phyloP scores from a whole-genome alignment of 2,797 vertebrate species.

The Tachyglossus aculeatus region DNA sequence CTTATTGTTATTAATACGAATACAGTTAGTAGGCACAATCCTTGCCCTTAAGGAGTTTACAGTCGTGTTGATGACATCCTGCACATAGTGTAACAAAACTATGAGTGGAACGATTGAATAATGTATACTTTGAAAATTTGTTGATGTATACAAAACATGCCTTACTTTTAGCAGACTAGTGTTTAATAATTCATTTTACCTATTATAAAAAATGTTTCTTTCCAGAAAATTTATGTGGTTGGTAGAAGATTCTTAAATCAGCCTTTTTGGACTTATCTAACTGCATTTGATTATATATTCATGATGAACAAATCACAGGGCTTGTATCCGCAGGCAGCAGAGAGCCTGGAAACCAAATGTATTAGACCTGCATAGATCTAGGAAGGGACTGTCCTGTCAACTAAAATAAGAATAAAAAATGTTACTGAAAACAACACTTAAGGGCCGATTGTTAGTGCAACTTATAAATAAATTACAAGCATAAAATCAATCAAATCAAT shows the following conservation, averaged over 20 bases:
- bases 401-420: slow-evolving; percentile 68
- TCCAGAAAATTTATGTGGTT: slow-evolving; percentile 21
- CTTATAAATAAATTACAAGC: slow-evolving; percentile 44
- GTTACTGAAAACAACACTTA: slow-evolving; percentile 60
- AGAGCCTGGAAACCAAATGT: slow-evolving; percentile 75
- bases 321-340: slow-evolving; percentile 73
- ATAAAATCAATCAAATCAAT: slow-evolving; percentile 31
- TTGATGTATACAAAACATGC: too few relatives aligned
- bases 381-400: slow-evolving; percentile 72
- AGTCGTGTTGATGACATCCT: too few relatives aligned
- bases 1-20: too few relatives aligned
- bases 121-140: too few relatives aligned
- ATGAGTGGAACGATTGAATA: too few relatives aligned
- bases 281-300: slow-evolving; percentile 63
- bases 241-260: slow-evolving; percentile 63
- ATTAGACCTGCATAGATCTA: slow-evolving; percentile 68
- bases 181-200: background rate
- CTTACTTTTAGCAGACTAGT: background rate
- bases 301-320: slow-evolving; percentile 71
- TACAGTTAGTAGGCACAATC: too few relatives aligned
- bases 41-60: too few relatives aligned
- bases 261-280: slow-evolving; percentile 66
- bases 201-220: background rate
- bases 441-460: slow-evolving; percentile 54
- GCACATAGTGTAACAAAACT: too few relatives aligned